These are phyloP conservation scores for Zeus faber DNA, from an alignment of 2,113 vertebrate species.

Conservation along the genomic window DNA sequence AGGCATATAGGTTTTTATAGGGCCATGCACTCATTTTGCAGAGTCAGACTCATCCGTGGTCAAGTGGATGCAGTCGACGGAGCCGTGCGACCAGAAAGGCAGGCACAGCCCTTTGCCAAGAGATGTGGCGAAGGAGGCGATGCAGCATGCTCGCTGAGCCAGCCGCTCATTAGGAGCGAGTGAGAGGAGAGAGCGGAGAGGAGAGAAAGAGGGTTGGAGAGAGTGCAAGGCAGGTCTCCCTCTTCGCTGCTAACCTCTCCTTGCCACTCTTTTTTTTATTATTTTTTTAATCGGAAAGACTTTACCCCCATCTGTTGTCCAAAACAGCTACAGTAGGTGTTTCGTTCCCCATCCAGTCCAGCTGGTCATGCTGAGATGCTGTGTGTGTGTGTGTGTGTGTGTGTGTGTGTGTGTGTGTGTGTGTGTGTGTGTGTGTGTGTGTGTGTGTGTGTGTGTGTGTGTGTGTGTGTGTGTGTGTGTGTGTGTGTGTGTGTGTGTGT, in stretches of 20 bases:
- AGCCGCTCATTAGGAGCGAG: not conserved
- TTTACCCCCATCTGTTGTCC: constrained; percentile 81
- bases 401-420: constrained; percentile 25
- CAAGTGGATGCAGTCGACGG: constrained; percentile 25
- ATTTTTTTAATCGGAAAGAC: constrained; percentile 36
- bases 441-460: constrained; percentile 13
- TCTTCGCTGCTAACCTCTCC: constrained; percentile 4
- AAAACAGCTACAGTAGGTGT: constrained; percentile 80
- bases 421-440: constrained; percentile 20
- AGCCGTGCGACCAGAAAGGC: too few relatives aligned
- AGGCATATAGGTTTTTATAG: too few relatives aligned
- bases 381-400: constrained; percentile 38
- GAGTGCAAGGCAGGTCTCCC: too few relatives aligned
- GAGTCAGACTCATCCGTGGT: constrained; percentile 11
- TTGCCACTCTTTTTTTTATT: constrained; percentile 6
- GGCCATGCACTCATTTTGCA: too few relatives aligned
- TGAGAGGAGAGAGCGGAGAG: too few relatives aligned
- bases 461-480: not conserved
- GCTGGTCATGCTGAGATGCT: constrained; percentile 77
- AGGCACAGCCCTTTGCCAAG: too few relatives aligned
- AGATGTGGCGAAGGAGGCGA: constrained; percentile 57
- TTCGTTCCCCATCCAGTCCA: constrained; percentile 69
- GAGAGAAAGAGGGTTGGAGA: too few relatives aligned
- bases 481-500: constrained; percentile 22
- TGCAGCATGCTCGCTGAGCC: constrained; percentile 36